Evolutionary conservation across 2,888 invertebrate genomes (phyloP).

Genomic region (Agriopis leucophaearia): DNA sequence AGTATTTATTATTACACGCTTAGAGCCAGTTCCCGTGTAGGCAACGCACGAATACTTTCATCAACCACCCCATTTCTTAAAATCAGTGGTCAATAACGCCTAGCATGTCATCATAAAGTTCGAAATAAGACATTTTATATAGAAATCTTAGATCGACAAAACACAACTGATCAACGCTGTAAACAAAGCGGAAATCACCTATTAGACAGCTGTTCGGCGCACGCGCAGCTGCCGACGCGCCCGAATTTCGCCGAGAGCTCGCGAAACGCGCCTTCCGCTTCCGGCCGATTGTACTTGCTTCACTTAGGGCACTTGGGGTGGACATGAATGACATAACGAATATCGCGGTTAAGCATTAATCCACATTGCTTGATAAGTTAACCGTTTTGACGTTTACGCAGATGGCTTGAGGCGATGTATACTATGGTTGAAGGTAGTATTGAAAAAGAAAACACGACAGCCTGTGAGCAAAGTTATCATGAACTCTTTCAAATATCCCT

Average conservation of each 20-base stretch:
- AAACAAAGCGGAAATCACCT: slow-evolving; percentile 79
- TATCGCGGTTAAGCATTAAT: slow-evolving; percentile 55
- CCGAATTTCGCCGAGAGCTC: slow-evolving; percentile 83
- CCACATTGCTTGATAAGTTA: slow-evolving; percentile 41
- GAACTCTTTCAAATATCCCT: too few species aligned
- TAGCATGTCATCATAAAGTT: too few species aligned
- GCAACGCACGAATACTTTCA: too few species aligned
- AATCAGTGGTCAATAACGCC: too few species aligned
- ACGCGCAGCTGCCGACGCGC: slow-evolving; percentile 73
- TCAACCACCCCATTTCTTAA: too few species aligned
- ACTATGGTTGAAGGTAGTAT: neutral
- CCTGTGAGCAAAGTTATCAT: neutral
- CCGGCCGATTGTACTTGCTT: slow-evolving; percentile 78
- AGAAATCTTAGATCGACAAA: slow-evolving; percentile 14
- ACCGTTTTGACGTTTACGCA: slow-evolving; percentile 42
- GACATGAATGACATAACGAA: slow-evolving; percentile 69
- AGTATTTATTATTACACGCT: too few species aligned
- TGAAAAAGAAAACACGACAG: neutral
- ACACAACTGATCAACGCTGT: slow-evolving; percentile 53
- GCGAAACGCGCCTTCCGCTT: slow-evolving; percentile 85
- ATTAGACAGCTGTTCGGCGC: slow-evolving; percentile 78
- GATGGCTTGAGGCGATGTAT: slow-evolving; percentile 30
- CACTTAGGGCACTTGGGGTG: slow-evolving; percentile 64
- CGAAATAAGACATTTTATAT: slow-evolving; percentile 7
- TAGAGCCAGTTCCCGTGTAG: too few species aligned